Evolutionary conservation across 2,888 invertebrate species (phyloP).

Genomic region (Callyntrura sp.): DNA sequence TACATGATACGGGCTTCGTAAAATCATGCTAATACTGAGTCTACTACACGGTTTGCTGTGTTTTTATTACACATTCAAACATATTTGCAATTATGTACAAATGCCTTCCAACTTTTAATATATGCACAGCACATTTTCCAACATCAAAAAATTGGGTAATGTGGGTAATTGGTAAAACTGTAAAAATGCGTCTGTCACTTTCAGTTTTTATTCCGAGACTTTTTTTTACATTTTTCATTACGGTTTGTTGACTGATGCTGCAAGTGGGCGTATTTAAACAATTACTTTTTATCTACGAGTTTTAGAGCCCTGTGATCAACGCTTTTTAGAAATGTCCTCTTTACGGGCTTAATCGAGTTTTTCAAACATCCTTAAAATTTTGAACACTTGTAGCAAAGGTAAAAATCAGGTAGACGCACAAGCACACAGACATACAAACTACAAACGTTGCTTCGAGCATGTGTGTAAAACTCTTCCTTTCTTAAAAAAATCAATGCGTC

Average conservation of each 20-base stretch:
- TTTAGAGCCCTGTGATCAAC: conserved; percentile 23
- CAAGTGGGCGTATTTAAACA: conserved; percentile 64
- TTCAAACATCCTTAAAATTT: neutral
- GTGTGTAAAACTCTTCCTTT: conserved; percentile 30
- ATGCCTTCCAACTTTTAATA: conserved; percentile 21
- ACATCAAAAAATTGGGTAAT: conserved; percentile 50
- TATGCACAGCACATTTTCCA: conserved; percentile 48
- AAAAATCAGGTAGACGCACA: neutral
- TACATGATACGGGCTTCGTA: conserved; percentile 67
- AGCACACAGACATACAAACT: too few species aligned
- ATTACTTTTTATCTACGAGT: conserved; percentile 37
- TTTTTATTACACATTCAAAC: conserved; percentile 33
- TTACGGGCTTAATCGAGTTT: conserved; percentile 53
- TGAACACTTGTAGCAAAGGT: conserved; percentile 2
- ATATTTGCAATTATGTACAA: conserved; percentile 14
- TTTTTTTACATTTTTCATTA: conserved; percentile 32
- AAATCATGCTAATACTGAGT: conserved; percentile 48
- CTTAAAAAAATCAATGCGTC: neutral
- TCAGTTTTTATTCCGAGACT: conserved; percentile 64
- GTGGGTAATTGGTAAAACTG: conserved; percentile 64
- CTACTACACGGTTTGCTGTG: neutral
- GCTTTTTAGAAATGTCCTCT: conserved; percentile 19
- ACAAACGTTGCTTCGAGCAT: neutral
- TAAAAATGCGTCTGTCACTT: conserved; percentile 71
- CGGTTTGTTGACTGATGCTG: conserved; percentile 41